phyloP scores from a whole-genome alignment of 2,797 vertebrate genomes.

The Tadarida brasiliensis region DNA sequence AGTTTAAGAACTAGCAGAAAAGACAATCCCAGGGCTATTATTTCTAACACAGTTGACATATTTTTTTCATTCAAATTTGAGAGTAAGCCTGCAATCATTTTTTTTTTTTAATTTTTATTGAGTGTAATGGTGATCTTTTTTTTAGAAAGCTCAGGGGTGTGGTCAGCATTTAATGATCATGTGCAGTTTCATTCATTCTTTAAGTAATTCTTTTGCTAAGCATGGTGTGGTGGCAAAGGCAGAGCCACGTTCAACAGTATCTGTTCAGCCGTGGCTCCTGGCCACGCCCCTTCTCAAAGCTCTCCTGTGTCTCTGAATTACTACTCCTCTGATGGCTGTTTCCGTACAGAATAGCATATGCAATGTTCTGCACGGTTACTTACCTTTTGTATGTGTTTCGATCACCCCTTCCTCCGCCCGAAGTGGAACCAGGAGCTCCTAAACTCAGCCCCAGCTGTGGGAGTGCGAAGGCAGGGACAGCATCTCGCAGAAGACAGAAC shows the following conservation, averaged over 20 bases:
- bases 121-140: background rate
- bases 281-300: background rate
- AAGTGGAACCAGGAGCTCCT: background rate
- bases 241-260: background rate
- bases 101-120: background rate
- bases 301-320: background rate
- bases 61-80: background rate
- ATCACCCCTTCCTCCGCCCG: background rate
- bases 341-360: background rate
- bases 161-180: background rate
- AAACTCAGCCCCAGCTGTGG: background rate
- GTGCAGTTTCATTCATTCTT: background rate
- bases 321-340: background rate
- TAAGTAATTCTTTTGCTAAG: background rate
- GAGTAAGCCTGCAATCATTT: background rate
- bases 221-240: background rate
- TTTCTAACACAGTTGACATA: background rate
- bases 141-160: background rate
- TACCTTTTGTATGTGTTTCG: background rate
- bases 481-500: background rate
- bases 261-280: background rate
- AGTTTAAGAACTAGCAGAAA: background rate
- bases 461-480: background rate
- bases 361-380: background rate
- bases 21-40: background rate